These are phyloP conservation scores for Lordiphosa fenestrarum DNA, from an alignment of 2,888 invertebrate species.

Conservation along the genomic window DNA sequence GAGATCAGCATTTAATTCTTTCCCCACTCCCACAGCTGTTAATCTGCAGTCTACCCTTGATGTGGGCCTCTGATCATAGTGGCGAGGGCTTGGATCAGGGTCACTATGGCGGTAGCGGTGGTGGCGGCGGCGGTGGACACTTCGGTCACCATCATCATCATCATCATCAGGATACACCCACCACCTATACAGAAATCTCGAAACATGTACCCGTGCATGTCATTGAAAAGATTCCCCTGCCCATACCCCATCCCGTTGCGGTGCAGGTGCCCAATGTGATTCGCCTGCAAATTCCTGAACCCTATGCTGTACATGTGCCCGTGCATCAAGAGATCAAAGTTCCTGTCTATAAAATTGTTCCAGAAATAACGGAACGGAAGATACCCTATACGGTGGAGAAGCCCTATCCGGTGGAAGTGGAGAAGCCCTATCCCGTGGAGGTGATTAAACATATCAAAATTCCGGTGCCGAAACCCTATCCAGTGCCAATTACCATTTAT, in stretches of 20 bases:
- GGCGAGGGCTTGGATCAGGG: conserved; percentile 34
- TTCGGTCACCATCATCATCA: conserved; percentile 35
- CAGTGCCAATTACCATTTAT: conserved; percentile 87
- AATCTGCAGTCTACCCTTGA: conserved; percentile 34
- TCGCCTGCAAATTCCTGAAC: conserved; percentile 87
- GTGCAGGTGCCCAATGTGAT: conserved; percentile 84
- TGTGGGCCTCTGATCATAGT: conserved; percentile 47
- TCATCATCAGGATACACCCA: conserved; percentile 57
- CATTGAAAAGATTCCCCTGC: conserved; percentile 86
- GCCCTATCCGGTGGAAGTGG: conserved; percentile 84
- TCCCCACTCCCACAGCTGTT: conserved; percentile 35
- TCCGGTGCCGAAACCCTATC: conserved; percentile 86
- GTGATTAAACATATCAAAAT: conserved; percentile 88
- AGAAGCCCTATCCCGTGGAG: conserved; percentile 88
- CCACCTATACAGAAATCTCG: conserved; percentile 85
- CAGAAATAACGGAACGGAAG: conserved; percentile 86
- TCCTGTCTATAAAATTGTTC: conserved; percentile 87
- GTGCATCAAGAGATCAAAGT: conserved; percentile 87
- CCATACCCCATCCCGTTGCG: conserved; percentile 87
- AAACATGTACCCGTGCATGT: conserved; percentile 87
- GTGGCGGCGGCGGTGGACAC: conserved; percentile 40
- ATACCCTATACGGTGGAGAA: conserved; percentile 88
- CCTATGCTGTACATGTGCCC: conserved; percentile 86
- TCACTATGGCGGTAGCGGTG: conserved; percentile 14
- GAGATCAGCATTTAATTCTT: background rate